Evolutionary conservation across 2,888 invertebrate species (phyloP).

Genomic region (Acrobeloides nanus): DNA sequence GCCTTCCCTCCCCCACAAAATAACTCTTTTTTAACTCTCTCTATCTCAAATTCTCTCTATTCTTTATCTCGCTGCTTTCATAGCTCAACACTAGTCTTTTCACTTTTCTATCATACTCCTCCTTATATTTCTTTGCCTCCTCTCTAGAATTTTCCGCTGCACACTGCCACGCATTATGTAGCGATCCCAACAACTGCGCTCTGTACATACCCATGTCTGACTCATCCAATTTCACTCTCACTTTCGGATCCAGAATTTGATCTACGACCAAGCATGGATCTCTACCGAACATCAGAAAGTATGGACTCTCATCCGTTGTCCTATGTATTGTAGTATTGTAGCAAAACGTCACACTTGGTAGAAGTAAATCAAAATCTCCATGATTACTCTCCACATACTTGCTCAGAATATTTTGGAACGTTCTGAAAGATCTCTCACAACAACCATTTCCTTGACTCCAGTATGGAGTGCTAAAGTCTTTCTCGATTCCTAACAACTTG

Average conservation of each 20-base stretch:
- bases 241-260: constrained; percentile 10
- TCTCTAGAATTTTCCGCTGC: constrained; percentile 5
- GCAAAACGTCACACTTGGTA: constrained; percentile 9
- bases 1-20: no score
- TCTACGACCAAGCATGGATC: constrained; percentile 20
- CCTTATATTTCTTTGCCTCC: background rate
- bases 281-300: constrained; percentile 19
- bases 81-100: background rate
- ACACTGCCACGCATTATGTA: constrained; percentile 13
- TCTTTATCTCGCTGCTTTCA: no score
- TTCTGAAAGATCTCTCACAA: constrained; percentile 29
- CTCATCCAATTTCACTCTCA: background rate
- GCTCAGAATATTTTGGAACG: constrained; percentile 16
- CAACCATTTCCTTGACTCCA: constrained; percentile 30
- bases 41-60: no score
- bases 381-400: constrained; percentile 13
- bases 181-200: constrained; percentile 1
- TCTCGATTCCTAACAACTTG: constrained; percentile 18
- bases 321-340: constrained; percentile 22
- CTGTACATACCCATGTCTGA: constrained; percentile 9
- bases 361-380: constrained; percentile 16
- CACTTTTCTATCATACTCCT: constrained; percentile 13
- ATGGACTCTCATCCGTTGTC: constrained; percentile 19
- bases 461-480: constrained; percentile 23
- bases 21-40: no score